Conservation (phyloP, 2,888 invertebrate genomes). For the Smittia sp. region DNA sequence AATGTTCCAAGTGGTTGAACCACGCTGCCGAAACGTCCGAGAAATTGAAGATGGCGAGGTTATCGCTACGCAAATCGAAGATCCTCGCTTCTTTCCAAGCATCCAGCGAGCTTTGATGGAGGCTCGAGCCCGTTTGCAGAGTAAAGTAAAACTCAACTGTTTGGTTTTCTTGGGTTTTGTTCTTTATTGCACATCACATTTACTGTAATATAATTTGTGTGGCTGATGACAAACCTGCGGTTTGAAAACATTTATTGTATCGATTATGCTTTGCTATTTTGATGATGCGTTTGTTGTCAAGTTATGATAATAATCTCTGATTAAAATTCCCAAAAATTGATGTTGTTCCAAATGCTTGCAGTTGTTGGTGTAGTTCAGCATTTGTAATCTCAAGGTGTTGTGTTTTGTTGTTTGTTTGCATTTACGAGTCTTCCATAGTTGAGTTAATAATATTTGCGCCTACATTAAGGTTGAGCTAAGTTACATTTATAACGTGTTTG, state of each 20-base stretch:
- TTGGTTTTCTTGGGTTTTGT: constrained; percentile 12
- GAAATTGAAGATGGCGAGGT: too few relatives aligned
- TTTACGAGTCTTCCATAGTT: constrained; percentile 41
- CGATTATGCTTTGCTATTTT: background rate
- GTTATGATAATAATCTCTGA: constrained; percentile 31
- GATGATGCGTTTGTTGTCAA: background rate
- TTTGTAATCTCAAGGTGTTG: background rate
- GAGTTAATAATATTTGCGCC: background rate
- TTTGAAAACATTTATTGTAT: constrained; percentile 27
- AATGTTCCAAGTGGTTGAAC: too few relatives aligned
- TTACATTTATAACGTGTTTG: constrained; percentile 15
- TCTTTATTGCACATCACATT: constrained; percentile 37
- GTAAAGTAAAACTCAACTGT: too few relatives aligned
- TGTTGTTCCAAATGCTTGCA: background rate
- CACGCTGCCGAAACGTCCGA: too few relatives aligned
- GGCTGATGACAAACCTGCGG: background rate
- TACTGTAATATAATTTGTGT: constrained; percentile 1
- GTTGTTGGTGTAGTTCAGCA: constrained; percentile 1
- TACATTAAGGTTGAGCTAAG: background rate
- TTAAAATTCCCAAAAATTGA: constrained; percentile 33
- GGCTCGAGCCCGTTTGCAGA: too few relatives aligned
- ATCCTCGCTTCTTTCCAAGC: too few relatives aligned
- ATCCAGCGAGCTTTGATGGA: too few relatives aligned
- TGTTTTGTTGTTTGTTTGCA: constrained; percentile 27
- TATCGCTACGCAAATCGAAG: too few relatives aligned